Evolutionary conservation across 2,888 invertebrate genomes (phyloP).

Genomic region (Baccha elongata): DNA sequence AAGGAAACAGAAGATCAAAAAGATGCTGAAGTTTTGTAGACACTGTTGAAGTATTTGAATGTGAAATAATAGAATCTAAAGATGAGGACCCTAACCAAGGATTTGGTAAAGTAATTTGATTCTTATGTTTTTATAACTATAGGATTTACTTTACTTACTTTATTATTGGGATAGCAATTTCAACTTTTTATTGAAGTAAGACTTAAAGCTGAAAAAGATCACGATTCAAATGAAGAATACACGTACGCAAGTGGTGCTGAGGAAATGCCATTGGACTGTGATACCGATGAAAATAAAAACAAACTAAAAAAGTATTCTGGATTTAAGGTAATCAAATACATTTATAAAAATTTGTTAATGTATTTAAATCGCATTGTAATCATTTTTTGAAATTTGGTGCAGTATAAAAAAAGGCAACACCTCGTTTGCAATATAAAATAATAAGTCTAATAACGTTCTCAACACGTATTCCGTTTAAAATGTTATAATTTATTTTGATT

Average conservation of each 20-base stretch:
- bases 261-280: not conserved
- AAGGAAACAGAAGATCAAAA: not conserved
- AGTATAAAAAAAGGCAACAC: too few species aligned
- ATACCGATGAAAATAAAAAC: not conserved
- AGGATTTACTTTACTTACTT: too few species aligned
- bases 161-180: constrained; percentile 1
- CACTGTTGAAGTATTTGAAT: constrained; percentile 22
- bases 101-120: constrained; percentile 31
- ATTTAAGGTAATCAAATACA: too few species aligned
- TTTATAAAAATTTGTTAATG: too few species aligned
- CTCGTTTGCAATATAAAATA: too few species aligned
- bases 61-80: not conserved
- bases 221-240: not conserved
- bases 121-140: not conserved
- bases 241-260: not conserved
- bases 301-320: not conserved
- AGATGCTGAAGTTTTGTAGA: not conserved
- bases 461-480: too few species aligned
- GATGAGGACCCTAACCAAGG: not conserved
- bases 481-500: too few species aligned
- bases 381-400: too few species aligned
- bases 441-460: too few species aligned
- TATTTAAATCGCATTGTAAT: too few species aligned
- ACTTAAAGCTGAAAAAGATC: not conserved
- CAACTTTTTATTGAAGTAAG: not conserved